Conservation (phyloP, 2,888 invertebrate genomes). For the Lysandra coridon region DNA sequence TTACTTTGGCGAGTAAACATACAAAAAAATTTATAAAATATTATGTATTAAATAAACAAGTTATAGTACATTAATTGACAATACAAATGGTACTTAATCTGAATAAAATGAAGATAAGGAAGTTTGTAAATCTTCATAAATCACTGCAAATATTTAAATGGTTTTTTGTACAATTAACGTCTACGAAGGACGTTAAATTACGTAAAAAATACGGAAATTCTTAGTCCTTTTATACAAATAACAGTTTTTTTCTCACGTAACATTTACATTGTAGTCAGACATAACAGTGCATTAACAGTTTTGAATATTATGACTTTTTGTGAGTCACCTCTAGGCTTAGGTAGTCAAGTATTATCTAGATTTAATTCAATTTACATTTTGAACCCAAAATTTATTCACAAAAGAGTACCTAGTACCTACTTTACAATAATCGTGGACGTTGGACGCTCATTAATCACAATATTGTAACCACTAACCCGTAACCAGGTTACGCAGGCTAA, state of each 20-base stretch:
- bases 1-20: not conserved
- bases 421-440: too few species aligned
- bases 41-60: not conserved
- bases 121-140: not conserved
- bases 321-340: not conserved
- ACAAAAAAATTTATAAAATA: not conserved
- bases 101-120: constrained; percentile 21
- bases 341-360: not conserved
- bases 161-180: not conserved
- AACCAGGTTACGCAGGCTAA: too few species aligned
- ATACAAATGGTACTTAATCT: not conserved
- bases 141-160: not conserved
- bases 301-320: not conserved
- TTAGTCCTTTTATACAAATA: constrained; percentile 7
- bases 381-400: too few species aligned
- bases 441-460: too few species aligned
- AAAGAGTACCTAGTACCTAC: too few species aligned
- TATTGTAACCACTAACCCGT: too few species aligned
- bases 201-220: constrained; percentile 21
- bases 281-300: not conserved
- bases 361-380: not conserved
- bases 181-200: not conserved
- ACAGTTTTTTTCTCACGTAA: constrained; percentile 12
- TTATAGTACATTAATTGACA: not conserved
- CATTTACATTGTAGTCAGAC: not conserved